These are phyloP conservation scores for Caretta caretta DNA, from an alignment of 2,113 vertebrate genomes.

Conservation along the genomic window DNA sequence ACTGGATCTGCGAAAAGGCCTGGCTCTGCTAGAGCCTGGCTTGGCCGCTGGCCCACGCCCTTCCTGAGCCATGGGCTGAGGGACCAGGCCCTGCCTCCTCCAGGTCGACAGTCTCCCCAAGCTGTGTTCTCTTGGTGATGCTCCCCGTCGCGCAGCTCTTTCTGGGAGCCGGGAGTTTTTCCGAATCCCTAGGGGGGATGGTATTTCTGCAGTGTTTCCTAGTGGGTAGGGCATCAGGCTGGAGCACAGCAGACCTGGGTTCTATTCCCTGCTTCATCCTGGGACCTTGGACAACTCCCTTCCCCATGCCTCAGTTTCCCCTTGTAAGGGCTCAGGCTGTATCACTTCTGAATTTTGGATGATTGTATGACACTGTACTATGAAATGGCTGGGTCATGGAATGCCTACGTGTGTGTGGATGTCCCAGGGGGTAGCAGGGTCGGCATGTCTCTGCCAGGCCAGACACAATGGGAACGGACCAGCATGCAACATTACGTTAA, in stretches of 20 bases:
- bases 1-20: background rate
- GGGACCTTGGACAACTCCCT: background rate
- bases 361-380: background rate
- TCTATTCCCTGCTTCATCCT: background rate
- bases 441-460: background rate
- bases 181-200: background rate
- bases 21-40: background rate
- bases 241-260: background rate
- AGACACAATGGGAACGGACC: background rate
- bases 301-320: background rate
- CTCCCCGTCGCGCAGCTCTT: no score
- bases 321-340: background rate
- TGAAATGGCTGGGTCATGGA: background rate
- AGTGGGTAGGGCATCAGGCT: no score
- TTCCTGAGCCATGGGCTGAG: background rate
- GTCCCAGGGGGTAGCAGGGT: background rate
- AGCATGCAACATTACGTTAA: background rate
- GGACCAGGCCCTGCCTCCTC: background rate
- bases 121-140: background rate
- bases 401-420: background rate
- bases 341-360: background rate
- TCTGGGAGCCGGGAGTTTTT: background rate
- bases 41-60: background rate
- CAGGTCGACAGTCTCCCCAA: background rate
- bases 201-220: no score